Percentiles rank a stretch among this genome's conserved stretches.
These are phyloP conservation scores for Eupleurogrammus muticus DNA, from an alignment of 2,797 vertebrate species.

Conservation along the genomic window DNA sequence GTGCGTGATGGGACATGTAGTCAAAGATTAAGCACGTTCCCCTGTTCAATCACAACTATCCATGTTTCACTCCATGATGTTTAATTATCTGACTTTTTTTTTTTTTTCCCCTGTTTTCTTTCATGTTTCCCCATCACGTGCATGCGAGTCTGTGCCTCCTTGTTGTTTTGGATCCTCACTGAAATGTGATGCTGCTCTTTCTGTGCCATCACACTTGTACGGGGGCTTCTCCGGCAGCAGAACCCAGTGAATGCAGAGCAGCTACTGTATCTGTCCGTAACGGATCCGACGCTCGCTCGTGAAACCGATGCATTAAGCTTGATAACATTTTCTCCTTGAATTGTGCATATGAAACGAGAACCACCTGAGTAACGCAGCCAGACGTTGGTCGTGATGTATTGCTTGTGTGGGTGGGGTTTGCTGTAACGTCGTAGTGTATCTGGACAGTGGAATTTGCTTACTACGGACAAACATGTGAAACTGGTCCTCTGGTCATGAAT, in stretches of 20 bases:
- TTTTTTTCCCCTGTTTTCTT: background rate
- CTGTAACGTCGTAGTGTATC: background rate
- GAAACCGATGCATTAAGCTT: slow-evolving; percentile 61
- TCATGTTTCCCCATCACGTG: slow-evolving; percentile 62
- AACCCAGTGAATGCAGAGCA: slow-evolving; percentile 59
- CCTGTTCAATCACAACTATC: slow-evolving; percentile 21
- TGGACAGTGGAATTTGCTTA: background rate
- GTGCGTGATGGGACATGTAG: slow-evolving; percentile 1
- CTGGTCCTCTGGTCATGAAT: background rate
- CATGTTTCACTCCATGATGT: slow-evolving; percentile 55
- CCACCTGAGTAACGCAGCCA: slow-evolving; percentile 1
- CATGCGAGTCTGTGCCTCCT: slow-evolving; percentile 53
- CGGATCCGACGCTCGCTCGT: slow-evolving; percentile 29
- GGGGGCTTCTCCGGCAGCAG: slow-evolving; percentile 49
- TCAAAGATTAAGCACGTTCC: background rate
- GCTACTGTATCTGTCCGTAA: slow-evolving; percentile 56
- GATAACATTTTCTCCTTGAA: slow-evolving; percentile 54
- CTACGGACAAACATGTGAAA: background rate
- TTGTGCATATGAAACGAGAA: slow-evolving; percentile 25
- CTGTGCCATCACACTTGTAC: slow-evolving; percentile 11
- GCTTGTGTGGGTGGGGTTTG: slow-evolving; percentile 14
- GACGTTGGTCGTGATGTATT: background rate
- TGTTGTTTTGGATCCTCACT: slow-evolving; percentile 38
- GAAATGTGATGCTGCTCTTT: slow-evolving; percentile 44
- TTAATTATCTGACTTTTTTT: slow-evolving; percentile 46